Conservation (phyloP, 2,888 invertebrate species). For the Cerceris rybyensis region DNA sequence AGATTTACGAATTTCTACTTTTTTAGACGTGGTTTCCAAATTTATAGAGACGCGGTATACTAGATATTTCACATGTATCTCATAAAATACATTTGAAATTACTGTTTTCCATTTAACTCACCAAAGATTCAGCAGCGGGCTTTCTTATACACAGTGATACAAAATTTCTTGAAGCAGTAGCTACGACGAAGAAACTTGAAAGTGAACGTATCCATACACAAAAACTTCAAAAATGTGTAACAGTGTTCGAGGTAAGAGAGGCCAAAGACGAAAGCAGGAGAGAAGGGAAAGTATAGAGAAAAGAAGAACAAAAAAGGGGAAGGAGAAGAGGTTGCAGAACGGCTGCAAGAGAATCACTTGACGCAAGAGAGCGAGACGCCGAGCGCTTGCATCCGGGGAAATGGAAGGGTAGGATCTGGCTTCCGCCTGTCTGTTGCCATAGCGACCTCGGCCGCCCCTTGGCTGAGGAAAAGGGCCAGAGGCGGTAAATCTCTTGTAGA, state of each 20-base stretch:
- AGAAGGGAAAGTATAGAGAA: constrained; percentile 35
- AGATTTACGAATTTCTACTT: too few species aligned
- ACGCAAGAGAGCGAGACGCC: constrained; percentile 70
- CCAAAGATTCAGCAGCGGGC: too few species aligned
- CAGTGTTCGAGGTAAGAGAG: constrained; percentile 29
- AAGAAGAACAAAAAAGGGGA: constrained; percentile 42
- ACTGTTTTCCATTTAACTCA: too few species aligned
- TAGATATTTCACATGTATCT: too few species aligned
- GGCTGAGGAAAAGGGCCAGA: constrained; percentile 74
- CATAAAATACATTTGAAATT: too few species aligned
- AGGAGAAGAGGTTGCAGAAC: constrained; percentile 54
- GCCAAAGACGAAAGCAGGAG: constrained; percentile 40
- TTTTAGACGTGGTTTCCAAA: too few species aligned
- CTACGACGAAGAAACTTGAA: not conserved
- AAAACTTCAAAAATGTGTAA: not conserved
- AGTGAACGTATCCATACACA: not conserved
- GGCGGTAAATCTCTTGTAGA: constrained; percentile 79
- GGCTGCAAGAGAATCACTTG: constrained; percentile 74
- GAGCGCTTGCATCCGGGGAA: constrained; percentile 69
- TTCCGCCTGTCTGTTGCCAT: constrained; percentile 78
- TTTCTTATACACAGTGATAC: too few species aligned
- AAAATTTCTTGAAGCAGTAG: not conserved
- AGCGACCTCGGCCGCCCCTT: constrained; percentile 76
- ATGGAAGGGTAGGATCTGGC: constrained; percentile 73
- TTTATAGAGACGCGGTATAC: too few species aligned